Evolutionary conservation across 1,140 invertebrate species (phyloP), one percentile per base, ranked within the genome.

Genomic region (Zaprionus camerounensis): DNA sequence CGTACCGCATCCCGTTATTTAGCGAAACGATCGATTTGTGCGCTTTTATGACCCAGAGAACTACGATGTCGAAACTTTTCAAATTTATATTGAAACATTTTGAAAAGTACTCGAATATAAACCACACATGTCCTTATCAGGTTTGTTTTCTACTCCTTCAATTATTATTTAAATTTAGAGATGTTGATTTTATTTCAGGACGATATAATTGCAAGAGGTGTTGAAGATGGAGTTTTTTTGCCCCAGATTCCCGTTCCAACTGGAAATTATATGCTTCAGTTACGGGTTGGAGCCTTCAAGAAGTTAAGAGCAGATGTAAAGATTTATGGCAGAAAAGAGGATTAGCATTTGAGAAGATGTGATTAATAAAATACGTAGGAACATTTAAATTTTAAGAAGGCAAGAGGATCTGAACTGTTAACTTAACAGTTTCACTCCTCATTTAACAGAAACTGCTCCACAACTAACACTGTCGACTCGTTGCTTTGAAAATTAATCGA

Each of bases 1-100:
- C 49, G 1, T 38, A 64, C 2, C 75, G 61, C 11, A 44, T 74
- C 4, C 53, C 78, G 26, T 20, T 82, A 5, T 17, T 82, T 1
- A 82, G 74, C 22, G 80, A 82, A 26, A 78, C 80, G 2, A 22
- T 78, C 24, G 70, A 82, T 57, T 71, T 49, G 3, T 81, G 79
- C 13, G 17, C 17, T 6, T 73, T 68, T 26, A 56, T 66, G 20
- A 3, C 38, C 3, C 36, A 51, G 17, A 15, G 1, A 15, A 41
- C 4, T 31, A 15, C 3, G 5, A n/a, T 24, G 13, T 46, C 57
- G 17, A 62, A 24, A 38, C 9, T 62, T 31, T 53, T 22, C 7
- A 6, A 3, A 28, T 15, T 46, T 13, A 12, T 26, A 15, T 12
- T 0, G 0, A 9, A 20, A 41, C 4, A 51, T 55, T 41, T 13